phyloP scores from a whole-genome alignment of 2,797 vertebrate species.

The Crocodylus rhombifer region DNA sequence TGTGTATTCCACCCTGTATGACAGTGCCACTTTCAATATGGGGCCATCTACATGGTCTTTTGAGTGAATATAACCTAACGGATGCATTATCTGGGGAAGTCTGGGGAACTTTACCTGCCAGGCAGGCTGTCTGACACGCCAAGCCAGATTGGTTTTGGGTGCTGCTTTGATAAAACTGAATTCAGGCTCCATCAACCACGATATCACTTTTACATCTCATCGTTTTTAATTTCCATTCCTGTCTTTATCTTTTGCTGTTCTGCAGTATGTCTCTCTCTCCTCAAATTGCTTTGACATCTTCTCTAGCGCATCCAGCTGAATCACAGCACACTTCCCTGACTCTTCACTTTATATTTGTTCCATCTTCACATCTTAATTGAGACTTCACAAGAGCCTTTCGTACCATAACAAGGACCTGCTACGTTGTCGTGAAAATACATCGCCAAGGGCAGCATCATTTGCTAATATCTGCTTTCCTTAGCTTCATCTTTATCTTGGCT shows the following conservation, averaged over 20 bases:
- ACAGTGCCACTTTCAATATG: not conserved
- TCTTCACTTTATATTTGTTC: not conserved
- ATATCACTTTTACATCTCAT: not conserved
- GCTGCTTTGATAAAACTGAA: not conserved
- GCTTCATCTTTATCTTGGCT: not conserved
- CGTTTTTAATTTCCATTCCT: not conserved
- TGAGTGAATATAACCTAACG: fast-evolving
- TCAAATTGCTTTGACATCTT: constrained; percentile 8
- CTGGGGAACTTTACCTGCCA: not conserved
- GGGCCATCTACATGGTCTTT: not conserved
- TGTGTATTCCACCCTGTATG: not conserved
- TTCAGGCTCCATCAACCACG: not conserved
- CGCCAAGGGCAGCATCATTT: not conserved
- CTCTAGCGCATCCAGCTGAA: not conserved
- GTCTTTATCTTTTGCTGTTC: not conserved
- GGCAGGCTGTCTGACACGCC: fast-evolving
- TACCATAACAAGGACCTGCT: not conserved
- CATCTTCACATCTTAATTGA: not conserved
- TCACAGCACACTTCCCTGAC: not conserved
- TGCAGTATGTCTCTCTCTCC: not conserved
- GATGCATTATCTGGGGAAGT: fast-evolving
- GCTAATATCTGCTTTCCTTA: not conserved
- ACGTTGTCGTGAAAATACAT: not conserved
- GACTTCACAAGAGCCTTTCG: not conserved
- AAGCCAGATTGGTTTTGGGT: not conserved